A percentile compares a stretch with the other conserved stretches of the same genome.
Conservation (phyloP, 2,113 vertebrate genomes). For the Polyodon spathula region DNA sequence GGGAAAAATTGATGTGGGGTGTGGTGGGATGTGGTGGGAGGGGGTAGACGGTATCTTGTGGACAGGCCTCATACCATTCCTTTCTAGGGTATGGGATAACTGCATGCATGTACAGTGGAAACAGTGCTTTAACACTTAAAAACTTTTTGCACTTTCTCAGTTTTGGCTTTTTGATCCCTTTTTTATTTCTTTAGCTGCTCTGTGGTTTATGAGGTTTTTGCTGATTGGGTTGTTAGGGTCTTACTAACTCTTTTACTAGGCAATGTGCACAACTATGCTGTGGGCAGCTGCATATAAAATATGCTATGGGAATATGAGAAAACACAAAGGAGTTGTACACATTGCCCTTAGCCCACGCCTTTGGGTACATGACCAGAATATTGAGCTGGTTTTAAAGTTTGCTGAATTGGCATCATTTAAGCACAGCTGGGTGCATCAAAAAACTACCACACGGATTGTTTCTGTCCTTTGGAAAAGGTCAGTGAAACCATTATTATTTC, state of each 20-base stretch:
- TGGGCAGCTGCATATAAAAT: slow-evolving; percentile 53
- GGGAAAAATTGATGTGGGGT: slow-evolving; percentile 10
- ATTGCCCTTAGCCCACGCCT: slow-evolving; percentile 54
- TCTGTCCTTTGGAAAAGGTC: slow-evolving; percentile 47
- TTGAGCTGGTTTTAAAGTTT: slow-evolving; percentile 38
- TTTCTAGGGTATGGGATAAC: too few relatives aligned
- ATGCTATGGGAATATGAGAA: slow-evolving; percentile 56
- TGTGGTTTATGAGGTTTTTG: slow-evolving; percentile 17
- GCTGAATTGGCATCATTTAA: slow-evolving; percentile 34
- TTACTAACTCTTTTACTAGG: slow-evolving; percentile 32
- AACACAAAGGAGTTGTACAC: slow-evolving; percentile 53
- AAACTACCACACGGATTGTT: slow-evolving; percentile 41
- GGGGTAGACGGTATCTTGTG: too few relatives aligned
- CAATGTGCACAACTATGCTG: slow-evolving; percentile 57
- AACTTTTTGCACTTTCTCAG: too few relatives aligned
- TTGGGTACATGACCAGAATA: slow-evolving; percentile 46
- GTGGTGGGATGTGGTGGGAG: not conserved
- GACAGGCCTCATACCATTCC: too few relatives aligned
- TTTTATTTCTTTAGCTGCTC: slow-evolving; percentile 9
- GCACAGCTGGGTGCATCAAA: slow-evolving; percentile 37
- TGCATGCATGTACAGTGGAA: too few relatives aligned
- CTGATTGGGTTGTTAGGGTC: slow-evolving; percentile 18
- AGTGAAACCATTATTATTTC: slow-evolving; percentile 37
- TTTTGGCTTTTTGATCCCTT: slow-evolving; percentile 20
- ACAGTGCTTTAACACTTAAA: too few relatives aligned